A percentile compares a stretch with the other conserved stretches of the same genome.
phyloP scores from a whole-genome alignment of 2,113 vertebrate genomes.

The Papio anubis region DNA sequence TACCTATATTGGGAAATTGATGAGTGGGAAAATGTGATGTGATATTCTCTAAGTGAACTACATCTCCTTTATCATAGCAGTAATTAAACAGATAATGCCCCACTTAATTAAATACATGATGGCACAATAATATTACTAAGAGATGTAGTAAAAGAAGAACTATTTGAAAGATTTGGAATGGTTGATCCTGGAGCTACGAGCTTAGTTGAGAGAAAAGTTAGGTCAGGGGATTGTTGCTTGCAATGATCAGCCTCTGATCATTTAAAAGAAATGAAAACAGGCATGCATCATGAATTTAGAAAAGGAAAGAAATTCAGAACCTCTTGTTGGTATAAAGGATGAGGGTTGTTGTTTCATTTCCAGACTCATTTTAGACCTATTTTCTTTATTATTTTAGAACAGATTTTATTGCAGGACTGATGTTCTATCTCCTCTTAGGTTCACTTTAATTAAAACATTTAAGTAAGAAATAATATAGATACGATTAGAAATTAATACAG shows the following conservation, averaged over 20 bases:
- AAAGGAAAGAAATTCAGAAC: background rate
- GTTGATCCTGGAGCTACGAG: background rate
- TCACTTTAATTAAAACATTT: background rate
- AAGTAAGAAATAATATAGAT: background rate
- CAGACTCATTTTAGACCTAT: background rate
- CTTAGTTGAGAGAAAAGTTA: background rate
- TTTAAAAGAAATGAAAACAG: background rate
- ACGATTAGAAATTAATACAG: background rate
- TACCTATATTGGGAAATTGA: background rate
- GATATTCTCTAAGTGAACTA: background rate
- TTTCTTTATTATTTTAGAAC: background rate
- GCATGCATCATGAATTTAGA: background rate
- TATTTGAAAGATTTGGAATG: background rate
- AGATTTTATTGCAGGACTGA: background rate
- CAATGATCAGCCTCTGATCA: background rate
- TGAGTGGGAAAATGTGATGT: too few relatives aligned
- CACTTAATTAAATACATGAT: background rate
- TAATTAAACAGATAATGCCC: background rate
- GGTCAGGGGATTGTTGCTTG: background rate
- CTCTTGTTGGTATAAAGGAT: background rate
- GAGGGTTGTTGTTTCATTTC: background rate
- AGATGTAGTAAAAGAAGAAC: background rate
- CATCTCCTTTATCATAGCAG: background rate
- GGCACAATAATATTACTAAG: too few relatives aligned
- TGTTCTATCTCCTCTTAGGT: background rate